Percentiles rank a stretch among this genome's conserved stretches.
Conservation (phyloP, 2,888 invertebrate species). For the Camponotus fellah region DNA sequence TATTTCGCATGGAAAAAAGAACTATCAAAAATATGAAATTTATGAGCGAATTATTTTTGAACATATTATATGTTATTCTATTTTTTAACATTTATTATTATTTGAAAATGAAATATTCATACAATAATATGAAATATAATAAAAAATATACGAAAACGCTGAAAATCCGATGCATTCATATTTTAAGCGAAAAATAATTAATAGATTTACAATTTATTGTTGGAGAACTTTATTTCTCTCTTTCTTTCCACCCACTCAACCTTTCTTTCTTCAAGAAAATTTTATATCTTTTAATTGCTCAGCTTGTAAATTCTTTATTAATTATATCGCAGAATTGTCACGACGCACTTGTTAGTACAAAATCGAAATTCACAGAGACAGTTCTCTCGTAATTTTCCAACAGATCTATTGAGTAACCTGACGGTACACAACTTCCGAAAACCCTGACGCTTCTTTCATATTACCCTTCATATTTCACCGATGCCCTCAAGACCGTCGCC, state of each 20-base stretch:
- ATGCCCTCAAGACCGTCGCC: slow-evolving; percentile 12
- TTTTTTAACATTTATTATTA: background rate
- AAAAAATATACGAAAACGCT: background rate
- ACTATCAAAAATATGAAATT: background rate
- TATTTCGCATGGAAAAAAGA: background rate
- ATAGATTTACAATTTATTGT: background rate
- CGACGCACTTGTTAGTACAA: background rate
- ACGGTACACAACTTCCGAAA: slow-evolving; percentile 43
- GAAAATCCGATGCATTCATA: background rate
- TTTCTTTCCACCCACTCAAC: background rate
- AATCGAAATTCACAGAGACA: slow-evolving; percentile 6
- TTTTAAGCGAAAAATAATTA: background rate
- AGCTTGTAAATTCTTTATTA: slow-evolving; percentile 16
- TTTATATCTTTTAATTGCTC: slow-evolving; percentile 11
- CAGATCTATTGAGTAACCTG: background rate
- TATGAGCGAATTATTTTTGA: background rate
- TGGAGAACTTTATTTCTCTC: background rate
- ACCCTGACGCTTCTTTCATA: slow-evolving; percentile 8
- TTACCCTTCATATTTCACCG: slow-evolving; percentile 44
- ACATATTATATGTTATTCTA: no score
- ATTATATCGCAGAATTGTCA: slow-evolving; percentile 33
- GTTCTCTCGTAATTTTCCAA: slow-evolving; percentile 8
- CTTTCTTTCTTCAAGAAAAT: background rate
- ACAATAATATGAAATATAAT: background rate
- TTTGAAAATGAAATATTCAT: background rate